Conservation (phyloP, 2,797 vertebrate genomes). For the Gallinago nigripennis region DNA sequence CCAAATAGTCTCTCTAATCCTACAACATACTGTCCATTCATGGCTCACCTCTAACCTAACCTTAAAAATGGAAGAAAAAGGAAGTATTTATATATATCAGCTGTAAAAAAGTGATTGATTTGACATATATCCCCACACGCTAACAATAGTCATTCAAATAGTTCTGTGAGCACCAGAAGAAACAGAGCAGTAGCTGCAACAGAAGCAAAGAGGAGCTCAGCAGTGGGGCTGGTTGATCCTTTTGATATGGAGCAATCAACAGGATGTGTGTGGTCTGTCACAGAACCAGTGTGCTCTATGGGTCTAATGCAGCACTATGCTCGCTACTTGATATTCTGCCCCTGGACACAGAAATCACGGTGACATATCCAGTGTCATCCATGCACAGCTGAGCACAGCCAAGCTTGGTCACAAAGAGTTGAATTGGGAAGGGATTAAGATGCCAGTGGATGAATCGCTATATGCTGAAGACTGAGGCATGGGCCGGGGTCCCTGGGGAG, state of each 20-base stretch:
- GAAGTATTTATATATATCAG: background rate
- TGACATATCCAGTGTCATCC: background rate
- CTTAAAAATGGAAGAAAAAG: slow-evolving; percentile 10
- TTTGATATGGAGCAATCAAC: background rate
- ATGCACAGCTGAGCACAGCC: background rate
- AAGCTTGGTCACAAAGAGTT: background rate
- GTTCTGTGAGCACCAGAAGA: background rate
- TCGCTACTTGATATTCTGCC: background rate
- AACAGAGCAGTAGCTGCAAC: background rate
- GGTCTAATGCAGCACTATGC: too few species aligned
- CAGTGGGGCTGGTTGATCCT: background rate
- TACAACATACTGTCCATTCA: slow-evolving; percentile 10
- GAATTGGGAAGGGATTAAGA: fast-evolving
- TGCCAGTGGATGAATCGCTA: background rate
- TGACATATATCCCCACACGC: background rate
- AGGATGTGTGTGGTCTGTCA: background rate
- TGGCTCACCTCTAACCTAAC: slow-evolving; percentile 23
- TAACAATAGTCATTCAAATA: background rate
- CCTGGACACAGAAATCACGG: fast-evolving
- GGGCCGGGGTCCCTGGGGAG: background rate
- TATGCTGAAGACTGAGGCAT: background rate
- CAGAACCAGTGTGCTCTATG: background rate
- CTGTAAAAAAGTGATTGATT: background rate
- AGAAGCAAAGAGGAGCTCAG: background rate
- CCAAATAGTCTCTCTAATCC: slow-evolving; percentile 31